Evolutionary conservation across 2,113 vertebrate species (phyloP).

Genomic region (Channa maculata): DNA sequence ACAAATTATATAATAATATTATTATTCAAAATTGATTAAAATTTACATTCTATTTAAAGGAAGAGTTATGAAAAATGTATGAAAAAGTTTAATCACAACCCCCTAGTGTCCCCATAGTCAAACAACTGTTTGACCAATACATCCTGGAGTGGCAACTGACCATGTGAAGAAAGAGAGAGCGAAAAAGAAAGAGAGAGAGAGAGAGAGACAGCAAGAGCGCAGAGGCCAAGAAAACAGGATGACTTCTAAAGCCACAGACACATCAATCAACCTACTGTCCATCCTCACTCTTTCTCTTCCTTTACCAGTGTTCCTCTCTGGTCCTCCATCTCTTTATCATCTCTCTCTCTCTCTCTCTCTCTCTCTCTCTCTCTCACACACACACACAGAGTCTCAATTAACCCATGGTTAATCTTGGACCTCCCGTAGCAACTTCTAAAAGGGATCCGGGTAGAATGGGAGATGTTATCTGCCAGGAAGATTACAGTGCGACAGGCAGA

Average conservation of each 20-base stretch:
- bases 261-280: conserved; percentile 81
- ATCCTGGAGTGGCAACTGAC: conserved; percentile 70
- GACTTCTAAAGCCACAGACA: conserved; percentile 83
- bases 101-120: conserved; percentile 73
- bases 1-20: too few species aligned
- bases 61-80: too few species aligned
- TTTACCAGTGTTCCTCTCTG: conserved; percentile 38
- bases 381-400: conserved; percentile 85
- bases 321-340: conserved; percentile 55
- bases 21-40: not conserved
- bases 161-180: conserved; percentile 25
- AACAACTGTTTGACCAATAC: conserved; percentile 76
- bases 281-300: conserved; percentile 58
- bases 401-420: conserved; percentile 90
- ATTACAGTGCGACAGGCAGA: conserved; percentile 93
- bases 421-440: conserved; percentile 88
- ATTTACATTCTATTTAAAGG: not conserved
- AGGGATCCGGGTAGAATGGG: conserved; percentile 88
- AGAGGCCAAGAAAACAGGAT: conserved; percentile 79
- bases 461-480: conserved; percentile 95
- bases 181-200: conserved; percentile 12
- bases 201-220: conserved; percentile 9
- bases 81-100: conserved; percentile 34
- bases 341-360: conserved; percentile 20
- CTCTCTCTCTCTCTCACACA: conserved; percentile 36